Evolutionary conservation across 2,888 invertebrate genomes (phyloP), one percentile per base, ranked within the genome.

Genomic region (Euproctis similis): DNA sequence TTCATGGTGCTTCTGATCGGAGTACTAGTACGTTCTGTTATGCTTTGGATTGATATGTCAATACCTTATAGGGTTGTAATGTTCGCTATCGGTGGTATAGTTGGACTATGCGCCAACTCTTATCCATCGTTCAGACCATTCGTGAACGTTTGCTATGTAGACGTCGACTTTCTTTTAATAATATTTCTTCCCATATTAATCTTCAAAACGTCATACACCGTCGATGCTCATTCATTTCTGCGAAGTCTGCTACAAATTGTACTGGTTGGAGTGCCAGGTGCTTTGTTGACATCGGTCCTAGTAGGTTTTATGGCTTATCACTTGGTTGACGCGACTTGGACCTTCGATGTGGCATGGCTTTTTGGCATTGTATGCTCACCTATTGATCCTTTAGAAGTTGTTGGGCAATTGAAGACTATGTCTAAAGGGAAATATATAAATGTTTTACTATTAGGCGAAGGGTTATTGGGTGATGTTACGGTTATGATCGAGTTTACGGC

Each of bases 161-260:
- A 82, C 2, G 65, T 76, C 0, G 74, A 82, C 18, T 27, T 69
- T 0, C 11, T 81, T 1, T 30, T 81, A 0, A 39, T 73, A 4
- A 41, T 53, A 0, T 81, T 72, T 21, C 36, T 84, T 8, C 82
- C 81, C 0, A 53, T 70, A 3, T 40, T 85, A 2, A 63, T 77
- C 8, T 84, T 82, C 13, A 72, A 72, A 18, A 78, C 74, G 0
- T 74, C 81, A 0, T 85, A 84, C 16, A 64, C 53, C 1, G 71
- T 77, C 0, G 82, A 82, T 34, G 62, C 72, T 0, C 82, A 84
- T 42, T 69, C 80, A 0, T 78, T 80, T 39, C 72, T 75, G 76
- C 59, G 63, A 32, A 69, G 76, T 36, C 64, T 78, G 2, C 64
- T 78, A 0, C 75, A 85, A 34, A 73, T 85, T 21, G 18, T 80